Percentiles rank a stretch among this genome's conserved stretches.
Conservation (phyloP, 2,797 vertebrate genomes). For the Euphonia xanthogaster region DNA sequence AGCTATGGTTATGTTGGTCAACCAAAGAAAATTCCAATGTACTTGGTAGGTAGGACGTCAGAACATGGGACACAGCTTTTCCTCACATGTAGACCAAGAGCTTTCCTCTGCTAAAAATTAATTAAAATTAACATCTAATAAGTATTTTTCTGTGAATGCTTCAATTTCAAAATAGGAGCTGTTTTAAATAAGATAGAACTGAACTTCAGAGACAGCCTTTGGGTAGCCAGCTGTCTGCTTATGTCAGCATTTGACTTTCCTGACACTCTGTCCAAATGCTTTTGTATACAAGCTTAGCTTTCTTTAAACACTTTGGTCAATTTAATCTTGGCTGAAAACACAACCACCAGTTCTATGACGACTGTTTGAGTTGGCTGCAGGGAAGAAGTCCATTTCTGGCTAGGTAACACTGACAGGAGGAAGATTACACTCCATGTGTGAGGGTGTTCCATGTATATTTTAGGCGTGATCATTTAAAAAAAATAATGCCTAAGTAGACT, state of each 20-base stretch:
- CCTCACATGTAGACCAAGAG: background rate
- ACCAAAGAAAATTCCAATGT: background rate
- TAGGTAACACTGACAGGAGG: background rate
- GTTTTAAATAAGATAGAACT: background rate
- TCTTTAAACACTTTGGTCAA: background rate
- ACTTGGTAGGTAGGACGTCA: background rate
- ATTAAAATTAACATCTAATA: background rate
- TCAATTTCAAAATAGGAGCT: background rate
- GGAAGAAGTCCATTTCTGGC: background rate
- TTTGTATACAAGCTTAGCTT: background rate
- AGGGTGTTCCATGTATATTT: slow-evolving; percentile 4
- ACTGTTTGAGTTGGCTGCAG: slow-evolving; percentile 8
- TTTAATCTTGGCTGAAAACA: slow-evolving; percentile 35
- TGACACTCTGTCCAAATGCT: background rate
- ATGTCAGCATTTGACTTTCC: slow-evolving; percentile 27
- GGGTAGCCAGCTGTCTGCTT: background rate
- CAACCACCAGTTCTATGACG: background rate
- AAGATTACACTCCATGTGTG: background rate
- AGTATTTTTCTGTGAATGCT: background rate
- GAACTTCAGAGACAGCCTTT: background rate
- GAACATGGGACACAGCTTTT: background rate
- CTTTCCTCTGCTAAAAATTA: background rate
- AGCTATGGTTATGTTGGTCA: background rate
- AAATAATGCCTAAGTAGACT: background rate
- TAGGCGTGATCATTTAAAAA: background rate